Base-by-base conservation (phyloP, 2,113 vertebrate species). In the Aramus guarauna region DNA sequence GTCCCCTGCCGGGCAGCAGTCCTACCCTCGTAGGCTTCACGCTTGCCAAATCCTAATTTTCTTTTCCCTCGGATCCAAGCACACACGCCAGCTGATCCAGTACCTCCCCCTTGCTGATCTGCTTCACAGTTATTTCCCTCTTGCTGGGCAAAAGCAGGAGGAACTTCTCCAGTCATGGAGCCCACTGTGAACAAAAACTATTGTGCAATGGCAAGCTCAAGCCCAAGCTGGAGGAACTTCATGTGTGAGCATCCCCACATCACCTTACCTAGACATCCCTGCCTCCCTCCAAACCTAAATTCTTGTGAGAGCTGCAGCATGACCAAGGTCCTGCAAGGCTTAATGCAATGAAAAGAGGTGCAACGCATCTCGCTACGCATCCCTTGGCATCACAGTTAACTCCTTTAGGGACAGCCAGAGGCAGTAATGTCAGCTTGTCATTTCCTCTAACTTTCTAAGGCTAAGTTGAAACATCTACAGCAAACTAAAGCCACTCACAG, bases 291-390 rank as follows among this genome's bases (percentile, higher is more conserved):
- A 56, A 66, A 30, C 37, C 6, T 3, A 9, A 36, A 32, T 5
- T 14, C 72, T 20, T 7, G 30, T 8, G 4, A 37, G 30, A 80
- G 67, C 72, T 77, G 48, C 58, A 72, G 60, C 47, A 29, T 0
- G 9, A 27, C 34, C 62, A 9, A 5, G 11, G 66, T 41, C 64
- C 69, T 74, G 68, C 67, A 60, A 36, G 32, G 55, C 32, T 59
- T 6, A 36, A 41, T 9, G 58, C 52, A 39, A 30, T 3, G 24
- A 12, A 9, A 80, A 29, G 39, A 55, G 39, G 11, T 17, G 34
- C 48, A 63, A 4, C 0, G 0, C 7, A 48, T 21, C 63, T 23
- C n/a, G n/a, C 73, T 69, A 17, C 32, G 18, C 2, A 1, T 11
- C 72, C 75, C 76, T 14, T 5, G 24, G 53, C 67, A 82, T 2